Base-by-base conservation (phyloP, 2,797 vertebrate genomes). In the Clarias laeviceps region DNA sequence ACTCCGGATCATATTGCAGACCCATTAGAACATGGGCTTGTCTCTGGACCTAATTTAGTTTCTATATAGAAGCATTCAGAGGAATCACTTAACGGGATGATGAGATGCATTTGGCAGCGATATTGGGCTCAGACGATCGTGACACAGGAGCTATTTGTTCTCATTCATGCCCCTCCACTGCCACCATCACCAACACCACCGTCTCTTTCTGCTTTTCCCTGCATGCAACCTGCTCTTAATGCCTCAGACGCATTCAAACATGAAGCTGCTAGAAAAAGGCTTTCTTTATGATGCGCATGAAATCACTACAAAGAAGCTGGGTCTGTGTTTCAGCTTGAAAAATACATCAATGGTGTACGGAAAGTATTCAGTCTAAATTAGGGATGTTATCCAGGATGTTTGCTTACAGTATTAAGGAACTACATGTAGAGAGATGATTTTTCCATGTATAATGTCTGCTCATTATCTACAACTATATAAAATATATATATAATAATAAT, bases 1-100 rank as follows among this genome's bases (percentile, higher is more conserved):
- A 72, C 69, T 78, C 89, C 85, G 89, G 92, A 94, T 96, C 93
- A 92, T 91, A 93, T 95, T 95, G 88, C 93, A 90, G 82, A 74
- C 87, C 91, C 94, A 93, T 93, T 94, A 93, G 88, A 89, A 90
- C 87, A 37, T 45, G 78, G 82, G 84, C 82, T 90, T 90, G 84
- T 91, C 90, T 89, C 88, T 83, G 82, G 68, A 79, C 62, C 82
- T 88, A 89, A 89, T 82, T 82, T 88, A 88, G 90, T 91, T 74
- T 80, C 87, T 77, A 62, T 88, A 82, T 77, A 87, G 85, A 87
- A 93, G 89, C 79, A 85, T 90, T 89, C 90, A 93, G 89, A 92
- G 91, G 90, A 93, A 93, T 93, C 93, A 92, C 92, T 87, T 83
- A 89, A 83, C 64, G 62, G 70, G 50, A 82, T 74, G 72, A 81